A percentile compares a stretch with the other conserved stretches of the same genome.
These are phyloP conservation scores for Protaetia brevitarsis DNA, from an alignment of 1,140 invertebrate genomes.

Conservation along the genomic window DNA sequence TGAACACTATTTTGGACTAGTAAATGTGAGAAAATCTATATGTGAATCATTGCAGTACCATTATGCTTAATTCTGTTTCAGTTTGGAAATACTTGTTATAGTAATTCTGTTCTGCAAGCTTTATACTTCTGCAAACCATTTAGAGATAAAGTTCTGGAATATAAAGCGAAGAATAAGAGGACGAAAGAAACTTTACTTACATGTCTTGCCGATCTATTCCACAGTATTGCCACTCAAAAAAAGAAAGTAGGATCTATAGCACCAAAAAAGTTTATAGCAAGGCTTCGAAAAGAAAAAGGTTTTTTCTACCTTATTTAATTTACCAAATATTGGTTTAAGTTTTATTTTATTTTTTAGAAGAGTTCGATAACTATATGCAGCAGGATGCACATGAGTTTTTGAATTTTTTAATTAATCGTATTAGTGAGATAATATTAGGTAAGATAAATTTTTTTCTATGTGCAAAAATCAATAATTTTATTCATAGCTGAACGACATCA, in stretches of 20 bases:
- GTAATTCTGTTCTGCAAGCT: slow-evolving; percentile 98
- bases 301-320: slow-evolving; percentile 21
- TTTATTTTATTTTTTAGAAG: slow-evolving; percentile 66
- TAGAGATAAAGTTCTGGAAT: slow-evolving; percentile 96
- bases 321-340: background rate
- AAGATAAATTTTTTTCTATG: slow-evolving; percentile 48
- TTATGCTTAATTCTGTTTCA: slow-evolving; percentile 54
- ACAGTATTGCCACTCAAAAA: slow-evolving; percentile 98
- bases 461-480: background rate
- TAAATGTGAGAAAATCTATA: slow-evolving; percentile 78
- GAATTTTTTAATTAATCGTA: slow-evolving; percentile 97
- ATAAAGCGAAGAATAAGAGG: slow-evolving; percentile 96
- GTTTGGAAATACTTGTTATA: slow-evolving; percentile 99
- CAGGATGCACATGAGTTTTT: slow-evolving; percentile 99
- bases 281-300: slow-evolving; percentile 98
- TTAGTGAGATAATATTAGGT: slow-evolving; percentile 90
- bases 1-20: slow-evolving; percentile 98
- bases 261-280: slow-evolving; percentile 98
- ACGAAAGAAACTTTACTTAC: slow-evolving; percentile 97
- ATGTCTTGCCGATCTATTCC: slow-evolving; percentile 97
- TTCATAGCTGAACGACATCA: slow-evolving; percentile 46
- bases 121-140: slow-evolving; percentile 99
- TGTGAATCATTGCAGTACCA: slow-evolving; percentile 23
- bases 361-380: slow-evolving; percentile 99
- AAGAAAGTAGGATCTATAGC: slow-evolving; percentile 99